Evolutionary conservation across 2,113 vertebrate genomes (phyloP).

Genomic region (Brachionichthys hirsutus): DNA sequence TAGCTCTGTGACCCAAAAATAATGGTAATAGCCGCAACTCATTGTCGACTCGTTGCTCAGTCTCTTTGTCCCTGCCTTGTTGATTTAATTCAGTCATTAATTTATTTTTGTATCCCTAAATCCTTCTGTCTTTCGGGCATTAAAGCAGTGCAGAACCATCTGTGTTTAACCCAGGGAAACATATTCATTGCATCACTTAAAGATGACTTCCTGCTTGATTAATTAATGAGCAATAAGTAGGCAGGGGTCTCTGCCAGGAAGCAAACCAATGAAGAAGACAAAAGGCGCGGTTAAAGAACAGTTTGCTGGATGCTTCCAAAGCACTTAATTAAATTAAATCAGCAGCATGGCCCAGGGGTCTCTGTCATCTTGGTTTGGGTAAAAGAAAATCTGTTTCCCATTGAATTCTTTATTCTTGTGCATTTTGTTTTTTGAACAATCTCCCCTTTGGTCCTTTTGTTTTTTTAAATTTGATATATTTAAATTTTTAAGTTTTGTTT

Average conservation of each 20-base stretch:
- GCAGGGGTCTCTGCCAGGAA: constrained; percentile 47
- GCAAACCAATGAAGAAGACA: constrained; percentile 31
- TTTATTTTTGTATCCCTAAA: constrained; percentile 1
- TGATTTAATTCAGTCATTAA: constrained; percentile 8
- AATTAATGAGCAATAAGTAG: constrained; percentile 69
- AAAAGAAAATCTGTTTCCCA: constrained; percentile 50
- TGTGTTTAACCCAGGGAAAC: constrained; percentile 49
- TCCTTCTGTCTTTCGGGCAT: constrained; percentile 8
- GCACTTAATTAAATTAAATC: constrained; percentile 62
- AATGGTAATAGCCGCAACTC: too few species aligned
- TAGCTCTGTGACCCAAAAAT: too few species aligned
- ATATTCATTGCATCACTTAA: constrained; percentile 50
- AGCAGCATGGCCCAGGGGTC: constrained; percentile 33
- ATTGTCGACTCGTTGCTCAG: too few species aligned
- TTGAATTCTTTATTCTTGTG: constrained; percentile 20
- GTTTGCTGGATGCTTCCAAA: constrained; percentile 37
- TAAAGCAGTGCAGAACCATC: constrained; percentile 23
- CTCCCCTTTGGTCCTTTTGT: background rate
- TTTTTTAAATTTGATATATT: background rate
- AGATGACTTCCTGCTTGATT: constrained; percentile 62
- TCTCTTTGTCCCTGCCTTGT: background rate
- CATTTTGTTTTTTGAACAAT: background rate
- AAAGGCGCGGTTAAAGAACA: constrained; percentile 28
- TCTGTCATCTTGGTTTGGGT: constrained; percentile 37
- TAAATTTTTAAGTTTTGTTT: too few species aligned